These are phyloP conservation scores for Lepilemur ruficaudatus DNA, from an alignment of 2,797 vertebrate genomes.

Conservation along the genomic window DNA sequence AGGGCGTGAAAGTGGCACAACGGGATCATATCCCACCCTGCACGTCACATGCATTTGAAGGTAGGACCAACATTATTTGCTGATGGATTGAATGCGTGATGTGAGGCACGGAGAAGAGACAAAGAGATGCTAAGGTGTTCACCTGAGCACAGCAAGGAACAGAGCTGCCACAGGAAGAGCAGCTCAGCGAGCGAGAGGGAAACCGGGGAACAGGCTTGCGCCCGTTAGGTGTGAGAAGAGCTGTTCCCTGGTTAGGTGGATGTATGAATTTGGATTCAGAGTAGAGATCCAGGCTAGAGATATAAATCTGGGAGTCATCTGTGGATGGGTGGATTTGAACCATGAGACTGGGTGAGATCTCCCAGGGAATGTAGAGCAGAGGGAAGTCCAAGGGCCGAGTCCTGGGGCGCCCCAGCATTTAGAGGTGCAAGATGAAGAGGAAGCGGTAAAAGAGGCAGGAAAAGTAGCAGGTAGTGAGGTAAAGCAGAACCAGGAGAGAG, in stretches of 20 bases:
- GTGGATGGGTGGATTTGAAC: not conserved
- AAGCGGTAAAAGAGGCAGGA: not conserved
- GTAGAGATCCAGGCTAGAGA: not conserved
- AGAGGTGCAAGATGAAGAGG: not conserved
- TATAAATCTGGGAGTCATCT: not conserved
- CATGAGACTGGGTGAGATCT: not conserved
- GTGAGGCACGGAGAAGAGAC: not conserved
- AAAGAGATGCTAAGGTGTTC: not conserved
- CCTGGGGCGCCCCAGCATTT: no score
- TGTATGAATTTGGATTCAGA: not conserved
- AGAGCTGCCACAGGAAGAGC: not conserved
- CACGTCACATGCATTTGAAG: not conserved
- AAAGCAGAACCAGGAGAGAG: not conserved
- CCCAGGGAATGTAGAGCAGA: not conserved
- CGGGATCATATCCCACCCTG: fast-evolving
- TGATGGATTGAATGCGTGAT: not conserved
- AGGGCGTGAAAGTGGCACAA: not conserved
- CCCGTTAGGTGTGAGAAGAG: not conserved
- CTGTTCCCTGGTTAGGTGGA: not conserved
- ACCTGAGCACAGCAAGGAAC: not conserved
- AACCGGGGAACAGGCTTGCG: not conserved
- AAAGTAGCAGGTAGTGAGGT: not conserved
- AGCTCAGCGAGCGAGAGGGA: not conserved
- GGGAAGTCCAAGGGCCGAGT: not conserved
- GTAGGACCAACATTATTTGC: not conserved